phyloP scores from a whole-genome alignment of 2,113 vertebrate genomes.

The Pantherophis guttatus region DNA sequence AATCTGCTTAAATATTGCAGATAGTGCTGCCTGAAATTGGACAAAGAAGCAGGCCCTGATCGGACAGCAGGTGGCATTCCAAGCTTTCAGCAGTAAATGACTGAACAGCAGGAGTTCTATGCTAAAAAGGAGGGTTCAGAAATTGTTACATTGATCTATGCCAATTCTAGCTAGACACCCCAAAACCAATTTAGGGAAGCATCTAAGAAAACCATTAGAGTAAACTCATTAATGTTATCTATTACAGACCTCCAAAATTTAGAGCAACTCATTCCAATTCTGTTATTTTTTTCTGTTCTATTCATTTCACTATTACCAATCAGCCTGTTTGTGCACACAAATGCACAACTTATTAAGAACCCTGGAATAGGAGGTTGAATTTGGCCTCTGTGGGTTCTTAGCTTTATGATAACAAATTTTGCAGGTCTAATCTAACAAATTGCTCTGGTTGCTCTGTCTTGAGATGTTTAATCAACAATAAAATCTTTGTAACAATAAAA shows the following conservation, averaged over 20 bases:
- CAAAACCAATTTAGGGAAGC: not conserved
- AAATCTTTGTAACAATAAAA: not conserved
- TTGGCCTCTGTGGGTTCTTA: not conserved
- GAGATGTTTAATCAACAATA: not conserved
- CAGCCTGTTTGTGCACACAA: not conserved
- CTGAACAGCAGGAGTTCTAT: not conserved
- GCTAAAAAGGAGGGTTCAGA: too few species aligned
- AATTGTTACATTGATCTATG: not conserved
- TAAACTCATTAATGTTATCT: not conserved
- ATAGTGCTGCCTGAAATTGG: not conserved
- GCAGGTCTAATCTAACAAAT: not conserved
- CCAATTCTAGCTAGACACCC: not conserved
- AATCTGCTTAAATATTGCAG: not conserved
- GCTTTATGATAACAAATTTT: not conserved
- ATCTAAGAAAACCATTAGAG: not conserved
- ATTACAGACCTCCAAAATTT: not conserved
- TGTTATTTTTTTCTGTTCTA: too few species aligned
- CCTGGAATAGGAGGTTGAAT: not conserved
- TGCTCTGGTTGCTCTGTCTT: not conserved
- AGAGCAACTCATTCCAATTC: not conserved
- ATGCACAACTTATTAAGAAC: not conserved
- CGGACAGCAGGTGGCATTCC: conserved; percentile 9
- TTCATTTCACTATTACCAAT: not conserved
- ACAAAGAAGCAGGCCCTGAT: not conserved
- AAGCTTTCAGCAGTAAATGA: not conserved